Base-by-base conservation (phyloP, 2,888 invertebrate genomes). In the Eilema sororculum region DNA sequence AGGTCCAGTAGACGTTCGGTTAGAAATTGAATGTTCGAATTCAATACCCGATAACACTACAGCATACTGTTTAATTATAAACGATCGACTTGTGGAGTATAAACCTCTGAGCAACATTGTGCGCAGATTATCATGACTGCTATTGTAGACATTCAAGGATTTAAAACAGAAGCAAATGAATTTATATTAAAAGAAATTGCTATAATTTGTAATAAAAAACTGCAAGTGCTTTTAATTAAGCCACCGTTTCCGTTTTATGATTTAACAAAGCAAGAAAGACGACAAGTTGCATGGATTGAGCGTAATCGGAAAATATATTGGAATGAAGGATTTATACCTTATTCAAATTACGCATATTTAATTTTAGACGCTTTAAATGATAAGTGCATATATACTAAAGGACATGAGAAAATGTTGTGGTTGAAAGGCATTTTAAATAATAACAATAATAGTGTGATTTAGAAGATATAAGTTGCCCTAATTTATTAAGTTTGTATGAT, bases 21-120 rank as follows among this genome's bases (percentile, higher is more conserved):
- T 84, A 59, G 85, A 84, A 74, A 74, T 85, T 12, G 83, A 84
- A 67, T 70, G 67, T 57, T 67, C 59, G 20, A 37, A 58, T 68
- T 67, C 72, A 41, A 73, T 84, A 30, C 79, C 83, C 41, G 72
- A 79, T 9, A 70, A 78, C 8, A 84, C 80, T 12, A 59, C 68
- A 33, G 81, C 78, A 16, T 84, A 81, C 62, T 84, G 82, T 75
- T 71, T 82, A 5, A 82, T 82, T 37, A 70, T 84, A 68, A n/a
- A n/a, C n/a, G n/a, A n/a, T n/a, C n/a, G n/a, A n/a, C n/a, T n/a
- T n/a, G n/a, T n/a, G n/a, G n/a, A n/a, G n/a, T n/a, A n/a, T n/a
- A n/a, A n/a, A n/a, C n/a, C n/a, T n/a, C n/a, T n/a, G n/a, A n/a
- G n/a, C n/a, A n/a, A n/a, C n/a, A n/a, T n/a, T n/a, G n/a, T n/a